Percentiles rank a stretch among this genome's conserved stretches.
phyloP scores from a whole-genome alignment of 1,140 invertebrate genomes.

The Scaptomyza graminum region DNA sequence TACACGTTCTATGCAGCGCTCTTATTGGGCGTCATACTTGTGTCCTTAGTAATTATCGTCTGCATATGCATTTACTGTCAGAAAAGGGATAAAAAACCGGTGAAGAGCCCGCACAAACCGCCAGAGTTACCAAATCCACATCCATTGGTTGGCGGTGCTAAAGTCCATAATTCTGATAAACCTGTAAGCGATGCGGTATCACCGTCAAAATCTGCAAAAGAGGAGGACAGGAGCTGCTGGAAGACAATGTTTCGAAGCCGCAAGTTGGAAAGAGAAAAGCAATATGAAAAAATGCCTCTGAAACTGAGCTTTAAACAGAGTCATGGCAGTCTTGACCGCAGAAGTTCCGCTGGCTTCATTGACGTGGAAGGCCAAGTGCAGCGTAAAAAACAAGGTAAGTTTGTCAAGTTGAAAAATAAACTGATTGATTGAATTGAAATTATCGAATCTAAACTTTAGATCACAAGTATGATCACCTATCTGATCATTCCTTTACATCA shows the following conservation, averaged over 20 bases:
- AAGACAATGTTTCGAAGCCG: constrained; percentile 6
- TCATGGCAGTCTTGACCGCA: neutral
- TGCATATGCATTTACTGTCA: constrained; percentile 47
- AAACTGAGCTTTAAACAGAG: neutral
- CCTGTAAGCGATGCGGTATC: neutral
- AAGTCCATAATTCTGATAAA: neutral
- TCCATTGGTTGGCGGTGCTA: neutral
- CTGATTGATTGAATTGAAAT: neutral
- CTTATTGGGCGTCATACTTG: constrained; percentile 41
- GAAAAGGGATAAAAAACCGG: neutral
- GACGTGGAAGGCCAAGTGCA: constrained; percentile 9
- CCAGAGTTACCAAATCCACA: neutral
- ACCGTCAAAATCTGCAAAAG: neutral
- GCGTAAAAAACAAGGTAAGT: constrained; percentile 15
- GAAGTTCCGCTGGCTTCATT: neutral
- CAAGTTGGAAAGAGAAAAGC: neutral
- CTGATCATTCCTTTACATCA: constrained; percentile 33
- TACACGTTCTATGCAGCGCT: constrained; percentile 43
- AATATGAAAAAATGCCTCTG: neutral
- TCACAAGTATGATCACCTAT: neutral
- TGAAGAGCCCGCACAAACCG: neutral
- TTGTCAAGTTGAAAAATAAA: neutral
- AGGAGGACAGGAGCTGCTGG: constrained; percentile 9
- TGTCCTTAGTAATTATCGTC: constrained; percentile 53
- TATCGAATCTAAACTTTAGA: neutral